Conservation (phyloP, 2,888 invertebrate species). For the Acanthopleura granulata region DNA sequence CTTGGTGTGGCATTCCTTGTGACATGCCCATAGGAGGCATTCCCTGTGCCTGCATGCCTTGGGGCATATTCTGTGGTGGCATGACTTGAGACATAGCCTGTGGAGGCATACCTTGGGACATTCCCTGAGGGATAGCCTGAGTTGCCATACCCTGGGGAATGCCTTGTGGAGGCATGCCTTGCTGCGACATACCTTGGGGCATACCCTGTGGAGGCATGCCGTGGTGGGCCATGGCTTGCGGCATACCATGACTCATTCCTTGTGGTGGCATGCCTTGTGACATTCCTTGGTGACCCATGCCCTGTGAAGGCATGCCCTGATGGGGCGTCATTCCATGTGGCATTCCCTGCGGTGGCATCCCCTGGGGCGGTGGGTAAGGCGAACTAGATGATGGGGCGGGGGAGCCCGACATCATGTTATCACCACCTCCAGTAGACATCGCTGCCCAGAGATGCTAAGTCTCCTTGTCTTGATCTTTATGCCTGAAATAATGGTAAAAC, state of each 20-base stretch:
- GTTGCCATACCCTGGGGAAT: neutral
- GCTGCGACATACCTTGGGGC: constrained; percentile 7
- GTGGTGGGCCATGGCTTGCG: neutral
- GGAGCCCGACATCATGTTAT: constrained; percentile 17
- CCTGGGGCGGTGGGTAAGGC: neutral
- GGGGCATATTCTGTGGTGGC: neutral
- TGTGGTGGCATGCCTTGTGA: constrained; percentile 12
- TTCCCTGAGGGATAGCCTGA: neutral
- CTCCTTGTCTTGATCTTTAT: no score
- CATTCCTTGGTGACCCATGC: constrained; percentile 12
- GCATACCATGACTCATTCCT: constrained; percentile 8
- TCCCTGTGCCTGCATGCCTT: constrained; percentile 6
- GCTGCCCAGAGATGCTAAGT: no score
- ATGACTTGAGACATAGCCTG: neutral
- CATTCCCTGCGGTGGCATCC: constrained; percentile 17
- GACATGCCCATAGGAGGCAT: constrained; percentile 3
- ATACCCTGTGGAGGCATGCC: constrained; percentile 10
- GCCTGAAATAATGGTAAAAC: no score
- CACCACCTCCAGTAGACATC: constrained; percentile 5
- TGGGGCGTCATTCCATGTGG: constrained; percentile 7
- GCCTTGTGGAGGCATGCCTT: constrained; percentile 10
- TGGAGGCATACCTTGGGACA: neutral
- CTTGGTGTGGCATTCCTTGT: constrained; percentile 14
- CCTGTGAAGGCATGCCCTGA: constrained; percentile 10
- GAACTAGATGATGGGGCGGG: neutral